phyloP scores from a whole-genome alignment of 2,113 vertebrate genomes.

The Lates calcarifer region DNA sequence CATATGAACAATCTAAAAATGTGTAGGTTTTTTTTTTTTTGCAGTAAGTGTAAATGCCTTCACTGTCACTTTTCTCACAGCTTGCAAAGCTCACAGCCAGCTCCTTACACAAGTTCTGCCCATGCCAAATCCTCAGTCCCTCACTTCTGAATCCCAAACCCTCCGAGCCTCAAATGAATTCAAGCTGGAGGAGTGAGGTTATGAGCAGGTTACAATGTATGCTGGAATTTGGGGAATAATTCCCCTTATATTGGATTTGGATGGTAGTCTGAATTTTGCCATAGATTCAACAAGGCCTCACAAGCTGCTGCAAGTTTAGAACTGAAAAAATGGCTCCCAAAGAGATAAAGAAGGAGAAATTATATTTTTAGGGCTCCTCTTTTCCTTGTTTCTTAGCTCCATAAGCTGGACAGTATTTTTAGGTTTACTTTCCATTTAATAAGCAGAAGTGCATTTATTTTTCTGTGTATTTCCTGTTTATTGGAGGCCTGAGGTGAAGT shows the following conservation, averaged over 20 bases:
- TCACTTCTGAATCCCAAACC: constrained; percentile 73
- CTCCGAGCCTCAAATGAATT: constrained; percentile 82
- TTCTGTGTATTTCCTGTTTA: background rate
- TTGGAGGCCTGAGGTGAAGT: background rate
- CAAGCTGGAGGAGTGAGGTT: constrained; percentile 82
- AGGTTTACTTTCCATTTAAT: background rate
- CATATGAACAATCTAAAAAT: constrained; percentile 8
- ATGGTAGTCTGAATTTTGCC: constrained; percentile 69
- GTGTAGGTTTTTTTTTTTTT: constrained; percentile 4
- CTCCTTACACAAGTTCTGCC: constrained; percentile 66
- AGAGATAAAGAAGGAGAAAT: constrained; percentile 38
- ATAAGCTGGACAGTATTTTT: background rate
- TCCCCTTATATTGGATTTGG: constrained; percentile 84
- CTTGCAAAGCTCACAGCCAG: constrained; percentile 51
- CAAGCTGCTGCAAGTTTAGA: constrained; percentile 40
- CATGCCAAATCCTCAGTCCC: constrained; percentile 79
- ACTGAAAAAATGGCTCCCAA: constrained; percentile 9
- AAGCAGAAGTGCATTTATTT: background rate
- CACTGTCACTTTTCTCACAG: constrained; percentile 69
- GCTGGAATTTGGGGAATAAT: constrained; percentile 84
- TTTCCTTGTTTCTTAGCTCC: background rate
- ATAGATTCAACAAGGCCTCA: constrained; percentile 63
- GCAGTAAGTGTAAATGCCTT: background rate
- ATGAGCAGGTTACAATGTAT: constrained; percentile 81
- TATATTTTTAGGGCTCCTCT: constrained; percentile 46